These are phyloP conservation scores for Drosophila bocqueti DNA, from an alignment of 1,140 invertebrate genomes.

Conservation along the genomic window DNA sequence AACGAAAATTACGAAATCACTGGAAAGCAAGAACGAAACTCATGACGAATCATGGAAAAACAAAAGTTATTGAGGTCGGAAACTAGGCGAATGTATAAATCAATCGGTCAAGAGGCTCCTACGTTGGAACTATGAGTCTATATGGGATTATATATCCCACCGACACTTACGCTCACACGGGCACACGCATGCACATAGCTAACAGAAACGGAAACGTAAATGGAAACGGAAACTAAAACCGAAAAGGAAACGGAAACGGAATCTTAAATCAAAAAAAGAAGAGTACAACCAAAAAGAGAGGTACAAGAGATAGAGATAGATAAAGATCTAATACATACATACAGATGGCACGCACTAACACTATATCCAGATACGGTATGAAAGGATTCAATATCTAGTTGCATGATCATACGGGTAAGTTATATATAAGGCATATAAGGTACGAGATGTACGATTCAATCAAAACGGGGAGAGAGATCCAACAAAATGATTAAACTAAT, in stretches of 20 bases:
- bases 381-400: constrained; percentile 55
- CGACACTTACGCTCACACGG: constrained; percentile 23
- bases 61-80: constrained; percentile 9
- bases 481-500: constrained; percentile 55
- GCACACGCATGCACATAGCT: constrained; percentile 30
- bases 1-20: constrained; percentile 25
- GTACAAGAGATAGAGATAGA: constrained; percentile 16
- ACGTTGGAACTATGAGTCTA: constrained; percentile 26
- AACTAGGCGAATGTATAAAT: constrained; percentile 49
- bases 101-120: constrained; percentile 58
- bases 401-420: constrained; percentile 50
- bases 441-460: constrained; percentile 59
- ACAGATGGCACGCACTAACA: constrained; percentile 62
- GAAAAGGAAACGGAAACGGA: not conserved
- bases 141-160: constrained; percentile 17
- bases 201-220: constrained; percentile 16
- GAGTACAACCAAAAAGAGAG: constrained; percentile 5
- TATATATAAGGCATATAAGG: constrained; percentile 45
- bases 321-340: constrained; percentile 33
- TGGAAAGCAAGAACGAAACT: constrained; percentile 20
- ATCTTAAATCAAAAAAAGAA: not conserved
- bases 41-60: constrained; percentile 25
- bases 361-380: constrained; percentile 54
- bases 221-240: constrained; percentile 6
- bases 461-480: constrained; percentile 35